Conservation (phyloP, 2,797 vertebrate species). For the Enteromius trimaculatus region DNA sequence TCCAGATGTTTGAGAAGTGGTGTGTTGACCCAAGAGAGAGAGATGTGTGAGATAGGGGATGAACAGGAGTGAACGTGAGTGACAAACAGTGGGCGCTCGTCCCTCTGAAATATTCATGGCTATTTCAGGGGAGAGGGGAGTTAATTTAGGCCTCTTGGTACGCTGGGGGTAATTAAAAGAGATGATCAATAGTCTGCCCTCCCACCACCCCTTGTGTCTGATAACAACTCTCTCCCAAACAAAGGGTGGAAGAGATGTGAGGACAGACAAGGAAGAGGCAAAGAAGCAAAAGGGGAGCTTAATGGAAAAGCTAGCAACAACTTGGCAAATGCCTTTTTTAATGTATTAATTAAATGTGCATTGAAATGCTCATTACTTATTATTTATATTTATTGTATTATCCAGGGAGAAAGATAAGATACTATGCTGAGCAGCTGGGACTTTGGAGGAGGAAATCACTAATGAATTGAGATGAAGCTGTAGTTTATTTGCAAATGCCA, state of each 20-base stretch:
- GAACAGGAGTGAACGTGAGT: slow-evolving; percentile 80
- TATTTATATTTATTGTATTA: background rate
- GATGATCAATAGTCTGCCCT: slow-evolving; percentile 81
- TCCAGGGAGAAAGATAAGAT: background rate
- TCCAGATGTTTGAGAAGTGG: slow-evolving; percentile 17
- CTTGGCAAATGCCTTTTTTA: background rate
- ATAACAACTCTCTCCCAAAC: slow-evolving; percentile 74
- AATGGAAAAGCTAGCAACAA: background rate
- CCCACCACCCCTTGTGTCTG: slow-evolving; percentile 72
- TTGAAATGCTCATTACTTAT: background rate
- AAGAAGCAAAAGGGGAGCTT: slow-evolving; percentile 15
- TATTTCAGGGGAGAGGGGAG: slow-evolving; percentile 79
- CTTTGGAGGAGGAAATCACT: background rate
- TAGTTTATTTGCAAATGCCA: background rate
- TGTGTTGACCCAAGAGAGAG: slow-evolving; percentile 28
- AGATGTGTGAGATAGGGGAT: slow-evolving; percentile 62
- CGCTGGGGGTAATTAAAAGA: slow-evolving; percentile 87
- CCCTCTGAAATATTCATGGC: slow-evolving; percentile 85
- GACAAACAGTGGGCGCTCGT: slow-evolving; percentile 77
- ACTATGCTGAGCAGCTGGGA: background rate
- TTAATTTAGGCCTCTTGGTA: slow-evolving; percentile 84
- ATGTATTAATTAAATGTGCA: background rate
- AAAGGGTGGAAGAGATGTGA: slow-evolving; percentile 49
- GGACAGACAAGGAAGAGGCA: slow-evolving; percentile 14
- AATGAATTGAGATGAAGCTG: background rate